Evolutionary conservation across 2,113 vertebrate genomes (phyloP).

Genomic region (Bagarius yarrelli): DNA sequence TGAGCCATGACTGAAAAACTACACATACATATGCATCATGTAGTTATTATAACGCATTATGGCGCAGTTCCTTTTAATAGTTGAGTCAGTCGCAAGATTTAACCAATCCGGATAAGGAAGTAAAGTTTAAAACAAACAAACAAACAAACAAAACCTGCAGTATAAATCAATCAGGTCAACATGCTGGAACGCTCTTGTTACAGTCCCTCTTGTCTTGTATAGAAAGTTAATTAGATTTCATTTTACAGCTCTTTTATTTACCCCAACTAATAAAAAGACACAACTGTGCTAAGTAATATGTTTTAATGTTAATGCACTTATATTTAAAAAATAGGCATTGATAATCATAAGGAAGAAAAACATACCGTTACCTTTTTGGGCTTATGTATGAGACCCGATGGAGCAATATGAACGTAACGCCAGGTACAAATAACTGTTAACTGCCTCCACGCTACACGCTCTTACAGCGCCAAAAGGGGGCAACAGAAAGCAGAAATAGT

Average conservation of each 20-base stretch:
- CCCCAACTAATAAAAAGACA: neutral
- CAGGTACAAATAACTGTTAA: too few relatives aligned
- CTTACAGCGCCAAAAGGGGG: neutral
- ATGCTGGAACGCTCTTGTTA: too few relatives aligned
- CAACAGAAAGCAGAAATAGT: neutral
- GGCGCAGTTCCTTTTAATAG: neutral
- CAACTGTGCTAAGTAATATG: neutral
- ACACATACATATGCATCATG: neutral
- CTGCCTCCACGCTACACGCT: neutral
- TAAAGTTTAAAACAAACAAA: neutral
- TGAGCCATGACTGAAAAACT: constrained; percentile 24
- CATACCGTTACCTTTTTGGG: constrained; percentile 6
- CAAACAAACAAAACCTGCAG: neutral
- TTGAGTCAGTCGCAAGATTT: neutral
- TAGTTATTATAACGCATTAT: neutral
- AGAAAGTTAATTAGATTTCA: neutral
- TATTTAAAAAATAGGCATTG: neutral
- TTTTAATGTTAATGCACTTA: neutral
- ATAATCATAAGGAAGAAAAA: neutral
- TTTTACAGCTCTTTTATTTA: neutral
- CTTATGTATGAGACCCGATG: neutral
- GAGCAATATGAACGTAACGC: constrained; percentile 1
- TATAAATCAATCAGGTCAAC: neutral
- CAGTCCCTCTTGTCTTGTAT: neutral
- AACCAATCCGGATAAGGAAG: neutral